Evolutionary conservation across 2,113 vertebrate species (phyloP).

Genomic region (Plectropomus leopardus): DNA sequence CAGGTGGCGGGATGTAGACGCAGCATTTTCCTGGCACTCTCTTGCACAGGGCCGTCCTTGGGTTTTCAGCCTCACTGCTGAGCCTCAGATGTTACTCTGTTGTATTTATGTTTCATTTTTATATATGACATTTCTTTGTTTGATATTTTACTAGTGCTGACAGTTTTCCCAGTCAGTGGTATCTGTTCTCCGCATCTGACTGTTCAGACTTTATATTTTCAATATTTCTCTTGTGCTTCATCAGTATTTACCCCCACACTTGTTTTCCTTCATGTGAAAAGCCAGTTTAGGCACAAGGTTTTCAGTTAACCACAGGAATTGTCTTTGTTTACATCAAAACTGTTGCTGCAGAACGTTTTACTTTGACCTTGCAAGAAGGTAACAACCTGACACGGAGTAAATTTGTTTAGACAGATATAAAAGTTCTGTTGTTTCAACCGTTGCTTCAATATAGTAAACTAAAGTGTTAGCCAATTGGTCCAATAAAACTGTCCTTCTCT

Average conservation of each 20-base stretch:
- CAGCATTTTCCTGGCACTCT: slow-evolving; percentile 47
- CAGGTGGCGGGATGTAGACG: slow-evolving; percentile 59
- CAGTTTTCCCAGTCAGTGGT: neutral
- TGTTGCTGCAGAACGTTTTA: slow-evolving; percentile 17
- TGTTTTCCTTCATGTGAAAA: slow-evolving; percentile 19
- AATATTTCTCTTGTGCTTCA: slow-evolving; percentile 29
- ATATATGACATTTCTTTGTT: slow-evolving; percentile 29
- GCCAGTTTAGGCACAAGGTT: slow-evolving; percentile 4
- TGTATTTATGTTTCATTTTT: slow-evolving; percentile 36
- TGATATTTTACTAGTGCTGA: slow-evolving; percentile 7
- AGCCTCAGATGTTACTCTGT: slow-evolving; percentile 46
- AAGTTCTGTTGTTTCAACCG: neutral
- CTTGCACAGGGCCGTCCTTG: slow-evolving; percentile 20
- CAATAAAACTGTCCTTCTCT: neutral
- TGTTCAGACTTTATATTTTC: neutral
- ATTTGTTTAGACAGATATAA: slow-evolving; percentile 2
- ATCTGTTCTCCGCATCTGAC: slow-evolving; percentile 26
- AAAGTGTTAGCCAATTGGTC: neutral
- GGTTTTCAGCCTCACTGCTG: slow-evolving; percentile 37
- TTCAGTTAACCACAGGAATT: neutral
- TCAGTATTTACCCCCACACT: slow-evolving; percentile 24
- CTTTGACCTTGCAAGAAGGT: slow-evolving; percentile 8
- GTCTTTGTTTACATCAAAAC: slow-evolving; percentile 23
- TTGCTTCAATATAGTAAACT: neutral
- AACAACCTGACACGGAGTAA: neutral